Evolutionary conservation across 2,113 vertebrate species (phyloP).

Genomic region (Raphicerus campestris): DNA sequence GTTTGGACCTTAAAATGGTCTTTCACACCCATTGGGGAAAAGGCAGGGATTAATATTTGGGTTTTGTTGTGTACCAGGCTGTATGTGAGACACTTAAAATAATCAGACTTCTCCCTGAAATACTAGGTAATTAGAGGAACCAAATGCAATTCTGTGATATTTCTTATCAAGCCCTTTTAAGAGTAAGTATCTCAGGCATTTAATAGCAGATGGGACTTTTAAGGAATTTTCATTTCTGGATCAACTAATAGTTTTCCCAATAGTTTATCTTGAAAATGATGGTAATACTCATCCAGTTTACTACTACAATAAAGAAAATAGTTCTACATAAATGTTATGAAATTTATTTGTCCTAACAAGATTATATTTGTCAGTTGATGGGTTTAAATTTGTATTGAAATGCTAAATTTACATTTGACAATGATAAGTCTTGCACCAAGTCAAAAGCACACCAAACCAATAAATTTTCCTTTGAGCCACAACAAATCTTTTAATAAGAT

Average conservation of each 20-base stretch:
- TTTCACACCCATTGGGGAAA: not conserved
- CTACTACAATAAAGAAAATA: not conserved
- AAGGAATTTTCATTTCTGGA: slow-evolving; percentile 54
- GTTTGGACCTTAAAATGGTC: not conserved
- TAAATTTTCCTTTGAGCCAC: slow-evolving; percentile 55
- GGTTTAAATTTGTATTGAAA: slow-evolving; percentile 25
- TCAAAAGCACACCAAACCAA: slow-evolving; percentile 47
- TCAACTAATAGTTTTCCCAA: slow-evolving; percentile 41
- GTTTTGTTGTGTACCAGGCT: not conserved
- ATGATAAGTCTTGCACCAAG: slow-evolving; percentile 28
- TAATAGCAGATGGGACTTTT: slow-evolving; percentile 41
- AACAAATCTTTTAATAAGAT: slow-evolving; percentile 71
- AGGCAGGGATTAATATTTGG: not conserved
- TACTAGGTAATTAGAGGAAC: slow-evolving; percentile 15
- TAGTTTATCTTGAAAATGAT: slow-evolving; percentile 39
- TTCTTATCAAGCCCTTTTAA: slow-evolving; percentile 25
- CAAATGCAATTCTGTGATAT: slow-evolving; percentile 24
- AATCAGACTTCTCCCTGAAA: slow-evolving; percentile 10
- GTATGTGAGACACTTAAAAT: not conserved
- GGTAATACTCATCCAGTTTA: slow-evolving; percentile 19
- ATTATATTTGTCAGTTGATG: slow-evolving; percentile 1
- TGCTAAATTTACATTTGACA: slow-evolving; percentile 25
- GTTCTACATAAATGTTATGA: slow-evolving; percentile 15
- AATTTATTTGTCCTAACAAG: slow-evolving; percentile 22
- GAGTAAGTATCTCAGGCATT: slow-evolving; percentile 20